Evolutionary conservation across 2,797 vertebrate species (phyloP), one percentile per base, ranked within the genome.

Genomic region (Sebastes nivosus): DNA sequence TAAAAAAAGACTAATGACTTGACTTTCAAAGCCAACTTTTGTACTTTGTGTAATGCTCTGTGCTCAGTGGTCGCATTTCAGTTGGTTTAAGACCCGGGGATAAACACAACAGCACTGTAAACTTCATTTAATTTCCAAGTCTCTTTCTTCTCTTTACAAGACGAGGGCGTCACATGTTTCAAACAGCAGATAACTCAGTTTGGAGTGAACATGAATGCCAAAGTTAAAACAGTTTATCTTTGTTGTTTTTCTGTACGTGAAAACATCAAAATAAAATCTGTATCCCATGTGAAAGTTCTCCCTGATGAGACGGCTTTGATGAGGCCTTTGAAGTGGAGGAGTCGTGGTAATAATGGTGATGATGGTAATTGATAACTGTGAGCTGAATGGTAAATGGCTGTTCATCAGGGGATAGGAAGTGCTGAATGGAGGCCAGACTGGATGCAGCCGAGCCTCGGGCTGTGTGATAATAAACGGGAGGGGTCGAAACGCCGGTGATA

Each of bases 391-490:
- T 73, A 93, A 94, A 91, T 91, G 85, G 91, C 87, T 64, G 88
- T 86, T 93, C 92, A 91, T 88, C 67, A 68, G 92, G 94, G 94
- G 94, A 94, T 83, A 80, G 87, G 90, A 88, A 89, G 81, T 83
- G 79, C 81, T 87, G 90, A 92, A 84, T 81, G 86, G 72, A 81
- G 67, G 91, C 88, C 90, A 89, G 89, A 90, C 81, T 86, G 68
- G 77, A 90, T 70, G 76, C 84, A 75, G 90, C 77, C 18, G 25
- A 42, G 93, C 93, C 92, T 77, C 74, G 10, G 88, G 92, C 91
- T 92, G 89, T 83, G 83, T 90, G 91, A 92, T 93, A 91, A 92
- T 86, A 86, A 77, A 87, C 87, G 93, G 93, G 93, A 93, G 91
- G 73, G 93, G 93, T 87, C 82, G 93, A 72, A 83, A 84, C 77